Conservation (phyloP, 2,888 invertebrate genomes). For the Rotaria magnacalcarata region DNA sequence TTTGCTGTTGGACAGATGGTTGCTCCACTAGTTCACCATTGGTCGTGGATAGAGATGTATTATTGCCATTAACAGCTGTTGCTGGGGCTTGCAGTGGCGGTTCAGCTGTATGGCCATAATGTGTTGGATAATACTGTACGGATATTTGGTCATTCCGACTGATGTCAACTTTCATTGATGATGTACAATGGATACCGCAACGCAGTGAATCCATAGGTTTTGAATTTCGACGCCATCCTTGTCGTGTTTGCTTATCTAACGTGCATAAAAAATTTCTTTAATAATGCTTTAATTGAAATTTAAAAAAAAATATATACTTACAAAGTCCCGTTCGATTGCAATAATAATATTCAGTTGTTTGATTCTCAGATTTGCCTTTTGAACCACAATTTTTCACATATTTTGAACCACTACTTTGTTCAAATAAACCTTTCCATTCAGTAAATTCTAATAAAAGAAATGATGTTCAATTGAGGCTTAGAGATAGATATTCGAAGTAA, state of each 20-base stretch:
- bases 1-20: conserved; percentile 12
- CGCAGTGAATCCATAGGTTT: conserved; percentile 24
- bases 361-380: conserved; percentile 32
- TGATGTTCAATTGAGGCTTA: too few relatives aligned
- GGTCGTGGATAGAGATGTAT: not conserved
- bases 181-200: conserved; percentile 31
- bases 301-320: not conserved
- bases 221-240: conserved; percentile 26
- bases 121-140: conserved; percentile 32
- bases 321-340: conserved; percentile 28
- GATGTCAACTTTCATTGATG: conserved; percentile 31
- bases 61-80: not conserved
- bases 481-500: too few relatives aligned
- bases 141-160: conserved; percentile 27
- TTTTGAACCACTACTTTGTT: conserved; percentile 20
- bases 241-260: conserved; percentile 22
- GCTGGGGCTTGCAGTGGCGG: conserved; percentile 9
- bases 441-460: not conserved
- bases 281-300: not conserved
- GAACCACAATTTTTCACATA: conserved; percentile 33
- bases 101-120: conserved; percentile 31
- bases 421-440: conserved; percentile 17
- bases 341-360: conserved; percentile 37
- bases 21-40: conserved; percentile 13
- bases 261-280: not conserved